Evolutionary conservation across 2,113 vertebrate species (phyloP), one percentile per base, ranked within the genome.

Genomic region (Orcinus orca): DNA sequence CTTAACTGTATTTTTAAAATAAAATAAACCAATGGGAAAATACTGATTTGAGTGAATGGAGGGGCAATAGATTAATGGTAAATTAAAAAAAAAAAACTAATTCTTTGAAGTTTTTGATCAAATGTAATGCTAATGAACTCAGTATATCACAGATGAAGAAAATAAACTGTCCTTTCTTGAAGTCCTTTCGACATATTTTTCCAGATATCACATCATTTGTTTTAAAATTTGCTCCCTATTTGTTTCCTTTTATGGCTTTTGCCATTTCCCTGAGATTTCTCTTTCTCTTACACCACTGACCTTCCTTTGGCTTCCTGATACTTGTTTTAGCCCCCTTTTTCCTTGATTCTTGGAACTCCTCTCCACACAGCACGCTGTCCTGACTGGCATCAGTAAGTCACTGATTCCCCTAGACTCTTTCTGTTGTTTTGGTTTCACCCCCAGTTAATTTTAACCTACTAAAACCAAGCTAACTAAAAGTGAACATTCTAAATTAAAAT

Each of bases 1-100:
- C n/a, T 81, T n/a, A 82, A 88, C 11, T 80, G 17, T n/a, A 82
- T 53, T 12, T 50, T 33, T 84, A 79, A 91, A 91, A 73, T 62
- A 90, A 94, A 90, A 90, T 41, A 90, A 92, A 62, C 6, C 67
- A 90, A 71, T 68, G 38, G 33, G 20, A 70, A 87, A 94, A 88
- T 47, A 76, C 10, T 71, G 63, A 41, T 73, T 81, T 67, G 36
- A 95, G 20, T 79, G 31, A 85, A n/a, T 33, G 26, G 36, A 71
- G 26, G n/a, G 0, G 8, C n/a, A 92, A 85, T 50, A 81, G 62
- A 90, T 38, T 65, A 71, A 82, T 15, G 29, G 41, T 13, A 85
- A 85, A 5, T 53, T 70, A 88, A 86, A 79, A 55, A 14, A 31
- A 60, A 65, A 65, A 29, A 92, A 65, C 85, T 81, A 85, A 93